Conservation (phyloP, 2,888 invertebrate species). For the Ochropacha duplaris region DNA sequence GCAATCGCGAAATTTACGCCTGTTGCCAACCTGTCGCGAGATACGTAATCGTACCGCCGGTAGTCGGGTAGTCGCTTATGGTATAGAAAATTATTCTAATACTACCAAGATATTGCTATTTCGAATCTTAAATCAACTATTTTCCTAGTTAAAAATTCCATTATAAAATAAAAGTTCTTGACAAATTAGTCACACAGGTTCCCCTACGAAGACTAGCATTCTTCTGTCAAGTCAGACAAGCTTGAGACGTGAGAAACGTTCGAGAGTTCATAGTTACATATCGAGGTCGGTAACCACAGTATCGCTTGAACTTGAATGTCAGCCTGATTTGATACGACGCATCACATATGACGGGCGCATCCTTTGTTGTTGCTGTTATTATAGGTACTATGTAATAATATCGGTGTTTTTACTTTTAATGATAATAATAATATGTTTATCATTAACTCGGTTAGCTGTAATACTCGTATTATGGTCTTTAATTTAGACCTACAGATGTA, state of each 20-base stretch:
- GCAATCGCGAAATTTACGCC: too few relatives aligned
- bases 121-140: too few relatives aligned
- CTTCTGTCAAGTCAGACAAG: not conserved
- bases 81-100: not conserved
- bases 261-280: conserved; percentile 17
- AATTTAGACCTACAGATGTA: too few relatives aligned
- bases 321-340: conserved; percentile 75
- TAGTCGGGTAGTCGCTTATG: too few relatives aligned
- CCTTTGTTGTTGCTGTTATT: conserved; percentile 73
- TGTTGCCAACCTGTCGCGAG: too few relatives aligned
- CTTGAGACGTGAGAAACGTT: conserved; percentile 17
- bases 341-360: conserved; percentile 69
- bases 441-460: conserved; percentile 4
- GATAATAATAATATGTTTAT: conserved; percentile 20
- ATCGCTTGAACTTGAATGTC: conserved; percentile 74
- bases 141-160: too few relatives aligned
- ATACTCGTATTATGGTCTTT: too few relatives aligned
- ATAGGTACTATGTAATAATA: conserved; percentile 64
- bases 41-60: too few relatives aligned
- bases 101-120: not conserved
- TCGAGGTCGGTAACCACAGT: conserved; percentile 51
- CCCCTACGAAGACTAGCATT: not conserved
- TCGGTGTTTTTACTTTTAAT: conserved; percentile 32
- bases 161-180: too few relatives aligned
- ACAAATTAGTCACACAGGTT: too few relatives aligned